Evolutionary conservation across 2,113 vertebrate genomes (phyloP).

Genomic region (Madoqua kirkii): DNA sequence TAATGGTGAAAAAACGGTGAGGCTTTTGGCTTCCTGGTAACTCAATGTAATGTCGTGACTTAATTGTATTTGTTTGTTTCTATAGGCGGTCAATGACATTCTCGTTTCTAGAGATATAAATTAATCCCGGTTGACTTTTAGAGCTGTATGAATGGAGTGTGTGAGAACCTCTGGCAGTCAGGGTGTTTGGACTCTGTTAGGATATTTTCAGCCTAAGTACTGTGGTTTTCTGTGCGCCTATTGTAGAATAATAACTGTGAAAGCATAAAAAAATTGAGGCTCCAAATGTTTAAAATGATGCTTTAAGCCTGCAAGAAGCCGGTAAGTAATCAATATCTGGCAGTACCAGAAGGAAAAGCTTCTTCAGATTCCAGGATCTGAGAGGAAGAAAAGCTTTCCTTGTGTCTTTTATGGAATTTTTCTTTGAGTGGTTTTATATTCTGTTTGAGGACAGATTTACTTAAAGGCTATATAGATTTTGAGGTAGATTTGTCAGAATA

Average conservation of each 20-base stretch:
- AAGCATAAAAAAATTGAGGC: conserved; percentile 37
- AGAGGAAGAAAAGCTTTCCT: neutral
- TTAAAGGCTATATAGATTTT: conserved; percentile 14
- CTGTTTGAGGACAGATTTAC: neutral
- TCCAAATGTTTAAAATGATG: conserved; percentile 49
- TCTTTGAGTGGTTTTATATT: neutral
- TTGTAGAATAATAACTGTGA: conserved; percentile 36
- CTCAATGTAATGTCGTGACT: conserved; percentile 24
- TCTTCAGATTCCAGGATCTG: conserved; percentile 21
- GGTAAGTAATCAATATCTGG: conserved; percentile 22
- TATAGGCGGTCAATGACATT: conserved; percentile 27
- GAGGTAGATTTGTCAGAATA: conserved; percentile 16
- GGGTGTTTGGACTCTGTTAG: neutral
- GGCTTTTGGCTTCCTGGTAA: conserved; percentile 31
- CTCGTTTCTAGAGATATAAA: conserved; percentile 43
- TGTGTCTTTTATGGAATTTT: conserved; percentile 23
- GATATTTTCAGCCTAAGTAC: conserved; percentile 2
- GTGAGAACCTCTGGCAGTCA: neutral
- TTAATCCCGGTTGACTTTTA: conserved; percentile 46
- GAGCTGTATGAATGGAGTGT: neutral
- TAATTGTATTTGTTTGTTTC: conserved; percentile 50
- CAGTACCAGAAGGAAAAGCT: neutral
- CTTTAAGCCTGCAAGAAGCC: neutral
- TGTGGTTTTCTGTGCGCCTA: conserved; percentile 13
- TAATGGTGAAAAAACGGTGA: conserved; percentile 3